A percentile compares a stretch with the other conserved stretches of the same genome.
Conservation (phyloP, 2,113 vertebrate genomes). For the Notarius lentiginosus region DNA sequence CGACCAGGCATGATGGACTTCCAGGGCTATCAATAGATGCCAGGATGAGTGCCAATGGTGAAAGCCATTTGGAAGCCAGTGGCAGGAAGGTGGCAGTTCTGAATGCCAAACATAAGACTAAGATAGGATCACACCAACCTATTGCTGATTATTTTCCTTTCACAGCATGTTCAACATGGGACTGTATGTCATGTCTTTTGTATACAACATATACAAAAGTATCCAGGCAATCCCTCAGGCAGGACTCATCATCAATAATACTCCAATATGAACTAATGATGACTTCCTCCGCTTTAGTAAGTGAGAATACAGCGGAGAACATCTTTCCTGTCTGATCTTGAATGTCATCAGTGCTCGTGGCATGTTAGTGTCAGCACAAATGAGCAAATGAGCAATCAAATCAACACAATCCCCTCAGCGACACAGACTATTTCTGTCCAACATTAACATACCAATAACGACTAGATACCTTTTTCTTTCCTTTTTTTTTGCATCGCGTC, state of each 20-base stretch:
- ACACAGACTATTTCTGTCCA: not conserved
- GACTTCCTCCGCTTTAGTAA: not conserved
- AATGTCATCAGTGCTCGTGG: not conserved
- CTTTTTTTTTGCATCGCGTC: not conserved
- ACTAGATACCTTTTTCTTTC: not conserved
- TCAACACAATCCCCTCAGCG: constrained; percentile 15
- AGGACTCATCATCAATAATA: not conserved
- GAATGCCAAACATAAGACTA: too few species aligned
- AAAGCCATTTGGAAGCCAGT: too few species aligned
- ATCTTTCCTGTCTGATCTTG: not conserved
- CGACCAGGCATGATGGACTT: too few species aligned
- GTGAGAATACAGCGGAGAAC: not conserved
- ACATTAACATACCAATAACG: constrained; percentile 10
- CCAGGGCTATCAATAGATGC: too few species aligned
- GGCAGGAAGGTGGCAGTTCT: too few species aligned
- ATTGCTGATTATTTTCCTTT: not conserved
- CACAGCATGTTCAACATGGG: not conserved
- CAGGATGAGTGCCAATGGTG: too few species aligned
- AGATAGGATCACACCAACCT: not conserved
- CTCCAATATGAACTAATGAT: not conserved
- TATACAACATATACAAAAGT: not conserved
- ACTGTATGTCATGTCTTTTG: not conserved
- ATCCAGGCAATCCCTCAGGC: not conserved
- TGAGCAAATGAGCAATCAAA: constrained; percentile 22
- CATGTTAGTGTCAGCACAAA: constrained; percentile 7